phyloP scores from a whole-genome alignment of 2,797 vertebrate species.

The Antrozous pallidus region DNA sequence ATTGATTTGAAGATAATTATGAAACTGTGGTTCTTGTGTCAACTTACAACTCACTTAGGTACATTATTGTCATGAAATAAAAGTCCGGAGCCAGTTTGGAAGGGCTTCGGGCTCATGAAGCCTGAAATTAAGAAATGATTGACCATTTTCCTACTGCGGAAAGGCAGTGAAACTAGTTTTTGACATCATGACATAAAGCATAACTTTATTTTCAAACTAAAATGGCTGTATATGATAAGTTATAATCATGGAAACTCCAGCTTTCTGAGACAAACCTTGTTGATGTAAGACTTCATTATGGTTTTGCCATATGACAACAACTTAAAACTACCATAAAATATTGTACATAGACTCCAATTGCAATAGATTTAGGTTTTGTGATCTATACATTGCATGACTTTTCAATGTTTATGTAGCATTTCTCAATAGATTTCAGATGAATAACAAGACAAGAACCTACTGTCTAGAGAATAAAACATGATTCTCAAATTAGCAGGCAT shows the following conservation, averaged over 20 bases:
- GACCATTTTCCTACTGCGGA: constrained; percentile 12
- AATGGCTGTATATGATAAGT: neutral
- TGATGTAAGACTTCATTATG: neutral
- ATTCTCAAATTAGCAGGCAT: constrained; percentile 4
- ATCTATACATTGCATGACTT: neutral
- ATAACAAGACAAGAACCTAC: neutral
- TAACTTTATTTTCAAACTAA: constrained; percentile 11
- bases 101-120: constrained; percentile 4
- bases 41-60: constrained; percentile 1
- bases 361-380: neutral
- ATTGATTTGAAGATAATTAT: constrained; percentile 16
- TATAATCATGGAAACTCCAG: neutral
- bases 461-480: neutral
- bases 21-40: neutral
- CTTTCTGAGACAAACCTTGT: neutral
- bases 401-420: neutral
- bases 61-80: neutral
- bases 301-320: neutral
- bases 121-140: constrained; percentile 2
- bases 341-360: neutral
- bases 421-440: neutral
- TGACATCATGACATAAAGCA: neutral
- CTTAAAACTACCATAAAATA: neutral
- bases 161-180: neutral
- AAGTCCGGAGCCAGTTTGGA: neutral